A percentile compares a stretch with the other conserved stretches of the same genome.
Conservation (phyloP, 2,797 vertebrate genomes). For the Gymnoscopelus braueri region DNA sequence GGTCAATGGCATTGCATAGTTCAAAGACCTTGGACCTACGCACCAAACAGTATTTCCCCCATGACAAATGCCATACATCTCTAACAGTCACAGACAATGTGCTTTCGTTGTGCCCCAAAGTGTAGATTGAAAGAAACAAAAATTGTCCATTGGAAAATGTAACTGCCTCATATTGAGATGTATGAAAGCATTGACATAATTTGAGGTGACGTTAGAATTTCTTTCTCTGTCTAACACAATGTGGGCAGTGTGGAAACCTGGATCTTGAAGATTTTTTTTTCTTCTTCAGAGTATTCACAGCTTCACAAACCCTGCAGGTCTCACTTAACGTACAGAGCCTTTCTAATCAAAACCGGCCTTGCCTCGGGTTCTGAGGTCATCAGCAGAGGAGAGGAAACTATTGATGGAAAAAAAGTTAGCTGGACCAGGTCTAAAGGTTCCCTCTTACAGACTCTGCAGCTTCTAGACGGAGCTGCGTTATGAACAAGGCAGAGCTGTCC, state of each 20-base stretch:
- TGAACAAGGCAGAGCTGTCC: slow-evolving; percentile 75
- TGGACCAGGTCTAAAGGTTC: slow-evolving; percentile 52
- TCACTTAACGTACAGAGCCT: slow-evolving; percentile 81
- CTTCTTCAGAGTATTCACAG: slow-evolving; percentile 74
- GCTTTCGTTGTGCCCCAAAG: slow-evolving; percentile 36
- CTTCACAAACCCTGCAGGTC: slow-evolving; percentile 79
- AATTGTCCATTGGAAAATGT: slow-evolving; percentile 63
- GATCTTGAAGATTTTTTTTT: slow-evolving; percentile 68
- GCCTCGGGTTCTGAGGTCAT: slow-evolving; percentile 70
- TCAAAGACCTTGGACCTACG: too few relatives aligned
- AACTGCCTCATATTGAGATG: slow-evolving; percentile 54
- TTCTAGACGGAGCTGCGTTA: slow-evolving; percentile 46
- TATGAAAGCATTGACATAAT: slow-evolving; percentile 71
- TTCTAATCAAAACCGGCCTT: slow-evolving; percentile 85
- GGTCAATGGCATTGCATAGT: too few relatives aligned
- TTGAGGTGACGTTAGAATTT: slow-evolving; percentile 73
- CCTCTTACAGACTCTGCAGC: slow-evolving; percentile 44
- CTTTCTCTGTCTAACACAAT: slow-evolving; percentile 70
- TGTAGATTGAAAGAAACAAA: slow-evolving; percentile 57
- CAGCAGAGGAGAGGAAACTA: slow-evolving; percentile 67
- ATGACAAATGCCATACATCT: slow-evolving; percentile 26
- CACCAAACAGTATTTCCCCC: slow-evolving; percentile 15
- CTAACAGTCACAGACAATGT: slow-evolving; percentile 63
- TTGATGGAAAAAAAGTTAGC: slow-evolving; percentile 75
- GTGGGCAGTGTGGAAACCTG: slow-evolving; percentile 73